Evolutionary conservation across 2,888 invertebrate species (phyloP).

Genomic region (Euspilapteryx auroguttella): DNA sequence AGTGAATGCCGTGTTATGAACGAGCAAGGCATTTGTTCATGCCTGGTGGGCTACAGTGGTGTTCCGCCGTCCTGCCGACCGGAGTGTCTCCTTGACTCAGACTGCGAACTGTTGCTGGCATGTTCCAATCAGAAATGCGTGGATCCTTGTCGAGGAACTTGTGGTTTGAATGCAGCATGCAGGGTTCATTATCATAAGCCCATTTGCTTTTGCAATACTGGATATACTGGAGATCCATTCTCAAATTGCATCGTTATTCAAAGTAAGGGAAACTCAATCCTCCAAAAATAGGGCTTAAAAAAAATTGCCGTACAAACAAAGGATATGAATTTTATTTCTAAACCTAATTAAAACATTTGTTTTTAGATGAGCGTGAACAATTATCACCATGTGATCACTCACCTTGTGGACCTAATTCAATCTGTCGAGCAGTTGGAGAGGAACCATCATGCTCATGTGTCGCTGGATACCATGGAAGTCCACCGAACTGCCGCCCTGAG

Average conservation of each 20-base stretch:
- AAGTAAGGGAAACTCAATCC: too few species aligned
- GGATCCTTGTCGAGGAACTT: conserved; percentile 79
- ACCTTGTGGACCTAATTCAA: conserved; percentile 81
- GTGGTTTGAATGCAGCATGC: conserved; percentile 77
- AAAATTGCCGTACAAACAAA: neutral
- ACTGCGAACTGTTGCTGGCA: conserved; percentile 73
- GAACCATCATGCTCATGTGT: conserved; percentile 72
- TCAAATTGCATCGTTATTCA: conserved; percentile 56
- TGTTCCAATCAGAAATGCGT: conserved; percentile 80
- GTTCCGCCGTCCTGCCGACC: conserved; percentile 78
- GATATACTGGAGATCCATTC: conserved; percentile 81
- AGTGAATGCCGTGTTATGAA: conserved; percentile 66
- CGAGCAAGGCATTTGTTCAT: conserved; percentile 70
- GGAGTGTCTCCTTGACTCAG: conserved; percentile 81
- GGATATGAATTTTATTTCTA: too few species aligned
- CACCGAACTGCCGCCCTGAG: conserved; percentile 79
- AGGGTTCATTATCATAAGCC: conserved; percentile 83
- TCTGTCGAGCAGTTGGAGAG: conserved; percentile 61
- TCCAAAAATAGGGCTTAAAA: too few species aligned
- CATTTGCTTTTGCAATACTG: conserved; percentile 76
- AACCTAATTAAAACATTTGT: too few species aligned
- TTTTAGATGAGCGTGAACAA: conserved; percentile 23
- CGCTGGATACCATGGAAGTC: conserved; percentile 70
- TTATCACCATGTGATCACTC: conserved; percentile 66
- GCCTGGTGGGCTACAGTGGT: conserved; percentile 74